Percentiles rank a stretch among this genome's conserved stretches.
Evolutionary conservation across 2,888 invertebrate species (phyloP).

Genomic region (Athalia rosae): DNA sequence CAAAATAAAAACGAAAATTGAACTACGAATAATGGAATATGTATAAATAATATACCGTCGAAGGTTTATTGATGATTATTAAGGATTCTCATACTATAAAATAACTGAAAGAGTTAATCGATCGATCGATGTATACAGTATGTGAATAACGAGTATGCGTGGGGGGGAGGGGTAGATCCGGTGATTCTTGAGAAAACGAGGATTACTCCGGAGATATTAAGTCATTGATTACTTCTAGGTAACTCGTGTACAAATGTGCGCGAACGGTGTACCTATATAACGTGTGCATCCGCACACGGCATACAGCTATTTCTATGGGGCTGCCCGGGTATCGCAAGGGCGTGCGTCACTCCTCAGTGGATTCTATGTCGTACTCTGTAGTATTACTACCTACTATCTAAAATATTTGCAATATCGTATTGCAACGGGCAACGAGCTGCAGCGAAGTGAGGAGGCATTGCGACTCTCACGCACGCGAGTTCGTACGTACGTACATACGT

Average conservation of each 20-base stretch:
- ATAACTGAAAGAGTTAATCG: no score
- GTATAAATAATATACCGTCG: background rate
- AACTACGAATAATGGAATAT: constrained; percentile 35
- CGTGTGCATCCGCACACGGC: background rate
- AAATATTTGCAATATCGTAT: background rate
- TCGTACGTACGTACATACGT: constrained; percentile 5
- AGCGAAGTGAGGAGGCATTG: background rate
- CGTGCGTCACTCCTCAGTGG: no score
- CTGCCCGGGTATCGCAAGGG: no score
- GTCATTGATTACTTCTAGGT: no score
- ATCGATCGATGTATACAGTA: no score
- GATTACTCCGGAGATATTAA: no score
- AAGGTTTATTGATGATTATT: background rate
- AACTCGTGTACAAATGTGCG: background rate
- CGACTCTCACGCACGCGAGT: background rate
- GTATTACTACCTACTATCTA: background rate
- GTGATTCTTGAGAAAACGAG: no score
- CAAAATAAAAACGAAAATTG: constrained; percentile 63
- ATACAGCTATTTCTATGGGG: background rate
- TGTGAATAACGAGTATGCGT: no score
- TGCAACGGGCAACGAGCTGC: background rate
- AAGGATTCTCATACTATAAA: no score
- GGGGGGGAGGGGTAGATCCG: no score
- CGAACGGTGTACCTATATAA: background rate
- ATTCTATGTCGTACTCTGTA: no score